Evolutionary conservation across 2,113 vertebrate genomes (phyloP), one percentile per base, ranked within the genome.

Genomic region (Urocolius indicus): DNA sequence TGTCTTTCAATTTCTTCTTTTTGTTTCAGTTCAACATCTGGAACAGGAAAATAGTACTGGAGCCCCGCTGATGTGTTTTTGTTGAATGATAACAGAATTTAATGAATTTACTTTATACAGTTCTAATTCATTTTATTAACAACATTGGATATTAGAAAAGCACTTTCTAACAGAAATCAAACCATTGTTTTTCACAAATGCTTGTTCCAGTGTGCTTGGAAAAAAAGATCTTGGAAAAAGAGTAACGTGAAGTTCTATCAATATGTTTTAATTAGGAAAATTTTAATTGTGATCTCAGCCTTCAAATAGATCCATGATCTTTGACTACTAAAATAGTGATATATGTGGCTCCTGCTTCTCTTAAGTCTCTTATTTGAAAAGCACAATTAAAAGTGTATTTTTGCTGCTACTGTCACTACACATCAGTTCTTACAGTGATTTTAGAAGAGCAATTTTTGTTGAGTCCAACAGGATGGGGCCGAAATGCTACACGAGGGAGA

Each of bases 111-210:
- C 85, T 19, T 66, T 84, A 36, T 69, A 24, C 84, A 92, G 87
- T 43, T 69, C 76, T 65, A 79, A 93, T 78, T 91, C 43, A 92
- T 96, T 97, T 95, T 74, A 5, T 92, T 97, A 95, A 73, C 93
- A 93, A 68, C 87, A 75, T 12, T 92, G 29, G 23, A 27, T 74
- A 84, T 83, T 87, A 95, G 91, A 95, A 96, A 95, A 97, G 38
- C 77, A 79, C 48, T 93, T 96, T 85, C 74, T 73, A 76, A 57
- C 76, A 93, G 74, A 96, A 98, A 61, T 22, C 4, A 89, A 72
- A 71, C 22, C 34, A 41, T 46, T 84, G 43, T 68, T 74, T 92
- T 95, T 51, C 71, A 73, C 22, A 76, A 66, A 21, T 22, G 10
- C 29, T 87, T 63, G 11, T 67, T 85, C 20, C 43, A 8, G 5